Evolutionary conservation across 2,888 invertebrate genomes (phyloP), one percentile per base, ranked within the genome.

Genomic region (Harpalus rufipes): DNA sequence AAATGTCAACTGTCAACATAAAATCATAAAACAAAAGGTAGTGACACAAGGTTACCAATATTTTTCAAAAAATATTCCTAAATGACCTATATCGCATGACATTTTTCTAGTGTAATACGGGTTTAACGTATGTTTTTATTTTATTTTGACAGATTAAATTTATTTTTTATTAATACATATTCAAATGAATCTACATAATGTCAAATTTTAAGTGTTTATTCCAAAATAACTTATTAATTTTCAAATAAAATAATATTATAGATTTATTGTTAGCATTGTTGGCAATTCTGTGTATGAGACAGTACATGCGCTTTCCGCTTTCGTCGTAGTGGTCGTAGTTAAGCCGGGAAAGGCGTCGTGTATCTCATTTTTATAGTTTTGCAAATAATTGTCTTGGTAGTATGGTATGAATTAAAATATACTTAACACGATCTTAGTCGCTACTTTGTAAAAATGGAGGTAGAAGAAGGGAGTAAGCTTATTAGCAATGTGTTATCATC

Each of bases 401-500:
- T 32, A 32, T 65, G 51, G 44, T 63, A 84, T 84, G 84, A 84
- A 84, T 65, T 84, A 79, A 84, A 51, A 78, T 84, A 65, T 14
- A 76, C 39, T 25, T 63, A 51, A 78, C 12, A 61, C 41, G 21
- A 79, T 61, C 7, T 51, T 44, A 51, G 10, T 84, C 14, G 21
- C 21, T 65, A 44, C 12, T 79, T 78, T 18, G 87, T 86, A 85
- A 88, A 85, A 85, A 91, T 91, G 91, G 89, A 88, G 82, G 87
- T 87, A 65, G 85, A 86, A 63, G 89, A 89, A 84, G 88, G 87
- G 61, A 86, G 88, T 61, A 88, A 87, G 83, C 86, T 91, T 85
- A 89, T 91, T 87, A 88, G 89, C 44, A 86, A 90, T 79, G 89
- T 93, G 86, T 89, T 94, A 87, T 91, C 91, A 44, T 89, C 90